phyloP scores from a whole-genome alignment of 2,113 vertebrate genomes.

The Miniopterus natalensis region DNA sequence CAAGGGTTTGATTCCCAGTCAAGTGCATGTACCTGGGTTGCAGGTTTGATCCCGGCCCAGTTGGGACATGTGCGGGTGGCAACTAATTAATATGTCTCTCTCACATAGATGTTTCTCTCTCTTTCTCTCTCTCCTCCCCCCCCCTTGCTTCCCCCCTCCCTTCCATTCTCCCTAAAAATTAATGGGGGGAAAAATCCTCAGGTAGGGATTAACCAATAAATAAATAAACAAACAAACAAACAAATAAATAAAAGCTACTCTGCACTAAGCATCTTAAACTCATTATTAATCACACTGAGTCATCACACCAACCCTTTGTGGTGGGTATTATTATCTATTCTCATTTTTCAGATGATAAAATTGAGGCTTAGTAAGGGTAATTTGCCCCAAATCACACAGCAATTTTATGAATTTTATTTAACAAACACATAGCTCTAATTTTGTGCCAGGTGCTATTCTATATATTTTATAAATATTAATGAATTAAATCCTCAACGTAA shows the following conservation, averaged over 20 bases:
- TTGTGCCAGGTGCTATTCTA: neutral
- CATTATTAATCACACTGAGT: neutral
- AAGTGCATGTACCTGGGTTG: no score
- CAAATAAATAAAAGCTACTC: neutral
- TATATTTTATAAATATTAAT: neutral
- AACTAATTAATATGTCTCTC: no score
- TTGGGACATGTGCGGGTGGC: no score
- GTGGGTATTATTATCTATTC: neutral
- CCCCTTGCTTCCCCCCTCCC: no score
- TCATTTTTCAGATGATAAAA: conserved; percentile 2
- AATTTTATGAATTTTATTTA: conserved; percentile 12
- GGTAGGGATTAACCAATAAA: no score
- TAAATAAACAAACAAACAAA: no score
- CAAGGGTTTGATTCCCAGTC: no score
- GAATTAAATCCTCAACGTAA: neutral
- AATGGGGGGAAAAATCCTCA: no score
- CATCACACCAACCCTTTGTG: neutral
- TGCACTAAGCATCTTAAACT: neutral
- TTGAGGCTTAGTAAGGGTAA: neutral
- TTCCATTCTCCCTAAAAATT: no score
- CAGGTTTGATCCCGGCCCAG: no score
- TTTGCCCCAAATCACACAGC: neutral
- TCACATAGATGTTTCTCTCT: no score
- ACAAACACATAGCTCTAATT: neutral
- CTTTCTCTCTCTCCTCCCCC: no score